phyloP scores from a whole-genome alignment of 1,140 invertebrate genomes.

The Eubasilissa regina region DNA sequence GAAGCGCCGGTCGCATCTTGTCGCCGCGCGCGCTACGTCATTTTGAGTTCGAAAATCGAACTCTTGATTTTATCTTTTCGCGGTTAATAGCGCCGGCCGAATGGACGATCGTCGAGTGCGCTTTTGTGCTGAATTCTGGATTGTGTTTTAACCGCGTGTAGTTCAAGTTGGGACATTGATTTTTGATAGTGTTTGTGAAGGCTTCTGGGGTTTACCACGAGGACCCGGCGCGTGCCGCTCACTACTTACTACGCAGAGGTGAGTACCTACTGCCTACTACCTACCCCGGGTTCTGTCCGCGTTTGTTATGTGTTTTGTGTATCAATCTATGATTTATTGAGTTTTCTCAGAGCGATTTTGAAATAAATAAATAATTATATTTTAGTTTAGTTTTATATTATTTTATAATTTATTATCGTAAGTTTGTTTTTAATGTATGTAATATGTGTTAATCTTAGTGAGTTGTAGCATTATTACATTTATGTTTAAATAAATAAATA shows the following conservation, averaged over 20 bases:
- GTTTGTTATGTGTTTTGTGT: constrained; percentile 16
- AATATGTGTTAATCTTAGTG: no score
- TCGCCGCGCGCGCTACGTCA: constrained; percentile 6
- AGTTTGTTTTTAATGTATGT: not conserved
- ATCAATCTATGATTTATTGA: constrained; percentile 24
- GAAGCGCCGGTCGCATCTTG: constrained; percentile 41
- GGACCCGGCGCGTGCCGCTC: constrained; percentile 39
- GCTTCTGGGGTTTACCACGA: constrained; percentile 45
- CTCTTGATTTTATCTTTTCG: constrained; percentile 32
- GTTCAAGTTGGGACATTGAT: constrained; percentile 43
- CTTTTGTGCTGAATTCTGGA: constrained; percentile 19
- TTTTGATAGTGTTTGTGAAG: constrained; percentile 53
- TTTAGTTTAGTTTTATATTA: no score
- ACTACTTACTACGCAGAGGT: constrained; percentile 32
- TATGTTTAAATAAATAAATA: no score
- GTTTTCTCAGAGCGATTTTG: not conserved
- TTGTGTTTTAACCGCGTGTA: constrained; percentile 5
- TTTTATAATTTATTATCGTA: not conserved
- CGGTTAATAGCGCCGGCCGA: constrained; percentile 1
- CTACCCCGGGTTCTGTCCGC: constrained; percentile 18
- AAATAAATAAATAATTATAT: no score
- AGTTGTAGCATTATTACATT: no score
- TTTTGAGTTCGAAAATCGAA: constrained; percentile 27
- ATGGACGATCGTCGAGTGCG: not conserved
- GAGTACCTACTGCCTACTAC: constrained; percentile 21